These are phyloP conservation scores for Chaetoderma sp. DNA, from an alignment of 2,888 invertebrate species.

Conservation along the genomic window DNA sequence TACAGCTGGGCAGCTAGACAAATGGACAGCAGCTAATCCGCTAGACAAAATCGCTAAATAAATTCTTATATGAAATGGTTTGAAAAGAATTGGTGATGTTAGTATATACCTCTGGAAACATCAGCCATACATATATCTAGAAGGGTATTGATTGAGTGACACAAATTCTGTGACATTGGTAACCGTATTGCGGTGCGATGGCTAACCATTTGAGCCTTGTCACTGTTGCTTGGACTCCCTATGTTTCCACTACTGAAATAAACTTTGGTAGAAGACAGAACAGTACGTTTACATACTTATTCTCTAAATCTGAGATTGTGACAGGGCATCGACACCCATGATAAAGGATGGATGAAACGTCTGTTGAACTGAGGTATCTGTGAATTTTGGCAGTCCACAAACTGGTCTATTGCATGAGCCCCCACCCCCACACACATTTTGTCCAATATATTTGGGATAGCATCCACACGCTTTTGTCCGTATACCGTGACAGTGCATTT, in stretches of 20 bases:
- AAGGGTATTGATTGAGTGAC: neutral
- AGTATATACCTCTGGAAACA: too few relatives aligned
- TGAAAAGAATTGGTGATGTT: too few relatives aligned
- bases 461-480: constrained; percentile 26
- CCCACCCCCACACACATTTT: constrained; percentile 22
- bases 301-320: constrained; percentile 21
- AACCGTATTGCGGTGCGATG: constrained; percentile 4
- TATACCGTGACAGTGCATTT: constrained; percentile 23
- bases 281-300: constrained; percentile 30
- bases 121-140: too few relatives aligned
- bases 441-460: constrained; percentile 18
- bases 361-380: constrained; percentile 24
- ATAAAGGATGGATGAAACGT: constrained; percentile 13
- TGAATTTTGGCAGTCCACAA: constrained; percentile 15
- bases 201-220: constrained; percentile 4
- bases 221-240: constrained; percentile 4
- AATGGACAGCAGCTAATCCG: too few relatives aligned
- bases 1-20: too few relatives aligned
- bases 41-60: too few relatives aligned
- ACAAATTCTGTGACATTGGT: neutral
- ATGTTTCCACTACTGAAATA: constrained; percentile 12
- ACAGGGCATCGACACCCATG: constrained; percentile 20
- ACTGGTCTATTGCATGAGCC: constrained; percentile 17
- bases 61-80: too few relatives aligned
- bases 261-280: constrained; percentile 17